Base-by-base conservation (phyloP, 2,888 invertebrate genomes). In the Litoditis marina region DNA sequence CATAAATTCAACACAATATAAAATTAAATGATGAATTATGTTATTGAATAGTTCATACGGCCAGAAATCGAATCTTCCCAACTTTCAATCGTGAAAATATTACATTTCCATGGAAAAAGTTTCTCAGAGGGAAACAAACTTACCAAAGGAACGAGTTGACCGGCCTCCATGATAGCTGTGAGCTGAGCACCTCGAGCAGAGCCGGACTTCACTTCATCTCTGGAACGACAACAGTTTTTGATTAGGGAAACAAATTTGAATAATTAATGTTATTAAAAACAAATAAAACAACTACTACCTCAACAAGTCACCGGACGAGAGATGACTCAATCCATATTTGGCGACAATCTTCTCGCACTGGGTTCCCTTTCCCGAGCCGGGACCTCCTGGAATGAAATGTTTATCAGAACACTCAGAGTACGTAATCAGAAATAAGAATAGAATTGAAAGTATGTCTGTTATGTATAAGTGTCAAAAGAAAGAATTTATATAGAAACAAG, bases 311-410 rank as follows among this genome's bases (percentile, higher is more conserved):
- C 93, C 92, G 19, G 92, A 85, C 75, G 90, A 90, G 71, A 90
- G 86, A 80, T 91, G 91, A 2, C 87, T 87, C 90, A 91, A 91
- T 5, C 90, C 90, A 74, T 88, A 87, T 66, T 88, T 87, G 44
- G 71, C 74, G 31, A 82, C 81, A 0, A 87, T 85, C 2, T 89
- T 87, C 0, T 90, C 90, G 83, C 92, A 92, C 34, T 92, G 85
- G 0, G 88, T 86, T 1, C 90, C 90, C 84, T 94, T 94, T 83
- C 92, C 92, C 83, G 92, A 92, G 57, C 93, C 93, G 0, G 93
- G 93, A 0, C 93, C 93, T 11, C 92, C 78, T 77, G 28, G 22
- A 76, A 60, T 22, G 28, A 50, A 39, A 39, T 39, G 39, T 11
- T 39, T 39, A 39, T n/a, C n/a, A n/a, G n/a, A n/a, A n/a, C n/a